Conservation (phyloP, 2,113 vertebrate species). For the Natator depressus region DNA sequence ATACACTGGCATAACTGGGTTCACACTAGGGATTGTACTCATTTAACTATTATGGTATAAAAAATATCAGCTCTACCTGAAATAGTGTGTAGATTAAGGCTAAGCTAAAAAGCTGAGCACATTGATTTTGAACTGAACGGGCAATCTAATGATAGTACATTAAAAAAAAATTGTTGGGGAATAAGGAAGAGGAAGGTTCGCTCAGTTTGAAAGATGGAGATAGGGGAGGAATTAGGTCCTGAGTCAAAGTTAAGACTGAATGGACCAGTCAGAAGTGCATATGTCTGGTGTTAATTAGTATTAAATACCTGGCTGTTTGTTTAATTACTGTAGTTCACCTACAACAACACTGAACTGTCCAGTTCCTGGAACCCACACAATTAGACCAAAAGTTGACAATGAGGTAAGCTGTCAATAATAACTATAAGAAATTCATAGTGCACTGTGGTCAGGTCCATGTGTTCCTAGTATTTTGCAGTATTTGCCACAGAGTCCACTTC, state of each 20-base stretch:
- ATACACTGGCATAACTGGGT: neutral
- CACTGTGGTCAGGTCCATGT: neutral
- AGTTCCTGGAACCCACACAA: neutral
- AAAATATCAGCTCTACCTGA: neutral
- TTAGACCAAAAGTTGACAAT: conserved; percentile 15
- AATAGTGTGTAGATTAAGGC: neutral
- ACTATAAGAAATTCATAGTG: neutral
- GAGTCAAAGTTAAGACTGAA: neutral
- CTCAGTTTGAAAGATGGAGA: neutral
- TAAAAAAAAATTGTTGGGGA: neutral
- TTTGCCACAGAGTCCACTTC: neutral
- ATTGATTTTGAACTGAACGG: neutral
- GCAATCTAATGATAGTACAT: neutral
- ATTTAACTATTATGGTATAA: neutral
- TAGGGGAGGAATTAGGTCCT: neutral
- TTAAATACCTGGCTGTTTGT: neutral
- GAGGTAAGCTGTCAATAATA: conserved; percentile 42
- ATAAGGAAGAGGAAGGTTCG: neutral
- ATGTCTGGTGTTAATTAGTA: neutral
- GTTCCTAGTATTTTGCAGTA: fast-evolving
- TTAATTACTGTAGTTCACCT: conserved; percentile 11
- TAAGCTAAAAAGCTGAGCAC: neutral
- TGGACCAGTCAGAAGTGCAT: neutral
- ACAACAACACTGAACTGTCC: neutral
- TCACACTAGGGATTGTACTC: neutral